Base-by-base conservation (phyloP, 2,888 invertebrate genomes). In the Trichopoda pennipes region DNA sequence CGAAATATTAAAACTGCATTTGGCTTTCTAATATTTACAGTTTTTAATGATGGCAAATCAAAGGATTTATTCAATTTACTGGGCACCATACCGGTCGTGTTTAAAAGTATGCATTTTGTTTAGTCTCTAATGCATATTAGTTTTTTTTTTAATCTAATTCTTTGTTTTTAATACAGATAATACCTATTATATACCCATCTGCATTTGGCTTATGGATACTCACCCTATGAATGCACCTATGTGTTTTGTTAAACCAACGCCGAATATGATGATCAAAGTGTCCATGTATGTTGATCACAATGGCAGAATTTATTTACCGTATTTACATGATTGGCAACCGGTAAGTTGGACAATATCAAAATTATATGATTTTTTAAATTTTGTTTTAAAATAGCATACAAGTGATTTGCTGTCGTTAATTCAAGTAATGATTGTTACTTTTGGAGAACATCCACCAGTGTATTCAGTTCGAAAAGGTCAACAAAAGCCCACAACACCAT, bases 171-270 rank as follows among this genome's bases (percentile, higher is more conserved):
- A 87, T 87, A 56, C 87, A 95, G 95, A 94, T 79, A 92, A 93
- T 78, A 94, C 93, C 58, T 99, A 99, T 92, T 97, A 99, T 92
- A 99, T 99, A 90, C 99, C 99, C 16, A 94, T 99, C 51, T 96
- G 96, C 89, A 95, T 99, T 87, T 99, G 98, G 97, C 90, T 99
- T 64, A 95, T 98, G 94, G 98, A 99, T 89, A 98, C 98, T 6
- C 98, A 99, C 93, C 99, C 99, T 0, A 95, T 96, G 89, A 96
- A 98, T 92, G 97, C 99, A 44, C 99, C 99, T 0, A 95, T 99
- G 92, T 96, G 96, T 89, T 97, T 95, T 88, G 99, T 99, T 0
- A 96, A 95, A 91, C 99, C 99, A 12, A 99, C 99, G 7, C 89
- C 94, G 42, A 96, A 96, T 85, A 99, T 99, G 99, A 94, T 95